Conservation (phyloP, 2,888 invertebrate species). For the Tubulanus polymorphus region DNA sequence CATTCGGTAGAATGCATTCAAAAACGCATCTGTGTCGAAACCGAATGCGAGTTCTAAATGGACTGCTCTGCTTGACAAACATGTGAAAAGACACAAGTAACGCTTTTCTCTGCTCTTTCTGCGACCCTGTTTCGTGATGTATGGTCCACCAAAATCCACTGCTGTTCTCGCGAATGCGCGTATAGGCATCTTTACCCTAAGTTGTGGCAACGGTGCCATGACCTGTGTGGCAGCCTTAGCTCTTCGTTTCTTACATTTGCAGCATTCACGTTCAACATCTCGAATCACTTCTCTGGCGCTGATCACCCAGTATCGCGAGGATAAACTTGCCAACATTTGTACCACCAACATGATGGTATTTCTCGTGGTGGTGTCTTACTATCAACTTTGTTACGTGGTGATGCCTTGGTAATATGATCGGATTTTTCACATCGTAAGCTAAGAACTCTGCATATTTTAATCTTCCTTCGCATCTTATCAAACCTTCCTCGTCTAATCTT, state of each 20-base stretch:
- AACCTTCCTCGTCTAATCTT: conserved; percentile 6
- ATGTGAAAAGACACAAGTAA: conserved; percentile 23
- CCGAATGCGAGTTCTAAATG: conserved; percentile 20
- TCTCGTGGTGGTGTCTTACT: conserved; percentile 17
- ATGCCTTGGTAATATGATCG: conserved; percentile 19
- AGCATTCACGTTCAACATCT: conserved; percentile 15
- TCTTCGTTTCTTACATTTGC: background rate
- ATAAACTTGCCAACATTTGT: conserved; percentile 16
- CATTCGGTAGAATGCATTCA: conserved; percentile 19
- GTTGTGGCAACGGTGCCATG: conserved; percentile 3
- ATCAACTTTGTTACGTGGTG: conserved; percentile 15
- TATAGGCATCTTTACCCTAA: background rate
- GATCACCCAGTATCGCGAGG: conserved; percentile 18
- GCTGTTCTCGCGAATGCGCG: conserved; percentile 2
- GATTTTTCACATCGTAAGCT: conserved; percentile 13
- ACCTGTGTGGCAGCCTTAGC: background rate
- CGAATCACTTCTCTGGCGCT: conserved; percentile 19
- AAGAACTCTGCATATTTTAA: conserved; percentile 15
- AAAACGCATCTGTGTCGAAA: conserved; percentile 19
- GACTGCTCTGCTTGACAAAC: conserved; percentile 18
- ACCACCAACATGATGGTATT: conserved; percentile 8
- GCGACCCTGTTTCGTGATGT: conserved; percentile 7
- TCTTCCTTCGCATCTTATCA: conserved; percentile 6
- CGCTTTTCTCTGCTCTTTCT: conserved; percentile 18
- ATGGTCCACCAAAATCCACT: conserved; percentile 9